Conservation (phyloP, 2,888 invertebrate genomes). For the Sminthurinus aureus region DNA sequence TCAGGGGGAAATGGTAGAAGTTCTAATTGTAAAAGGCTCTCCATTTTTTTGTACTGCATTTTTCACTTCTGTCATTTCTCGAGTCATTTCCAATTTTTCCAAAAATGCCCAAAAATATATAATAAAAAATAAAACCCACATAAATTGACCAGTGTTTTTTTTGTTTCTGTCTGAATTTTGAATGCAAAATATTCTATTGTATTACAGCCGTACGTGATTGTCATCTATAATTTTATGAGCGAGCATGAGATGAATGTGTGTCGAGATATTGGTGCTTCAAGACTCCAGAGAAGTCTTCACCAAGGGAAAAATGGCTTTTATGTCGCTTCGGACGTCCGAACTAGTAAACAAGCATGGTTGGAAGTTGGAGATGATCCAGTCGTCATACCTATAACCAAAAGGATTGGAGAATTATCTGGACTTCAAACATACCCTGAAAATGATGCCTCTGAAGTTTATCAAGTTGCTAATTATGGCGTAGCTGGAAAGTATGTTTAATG, state of each 20-base stretch:
- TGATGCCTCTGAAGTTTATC: conserved; percentile 59
- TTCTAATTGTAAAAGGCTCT: too few species aligned
- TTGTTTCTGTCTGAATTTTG: too few species aligned
- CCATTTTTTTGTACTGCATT: too few species aligned
- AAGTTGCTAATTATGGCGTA: conserved; percentile 61
- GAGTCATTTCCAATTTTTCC: too few species aligned
- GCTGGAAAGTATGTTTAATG: conserved; percentile 61
- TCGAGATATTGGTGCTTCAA: conserved; percentile 56
- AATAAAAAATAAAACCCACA: too few species aligned
- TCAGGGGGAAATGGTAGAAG: too few species aligned
- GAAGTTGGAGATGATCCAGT: conserved; percentile 56
- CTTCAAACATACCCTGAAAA: conserved; percentile 57
- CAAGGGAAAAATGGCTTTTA: conserved; percentile 58
- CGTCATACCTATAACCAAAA: conserved; percentile 48
- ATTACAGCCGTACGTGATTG: conserved; percentile 58
- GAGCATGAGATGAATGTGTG: conserved; percentile 57
- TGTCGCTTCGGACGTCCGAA: conserved; percentile 60
- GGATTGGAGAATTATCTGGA: conserved; percentile 57
- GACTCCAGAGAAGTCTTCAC: conserved; percentile 58
- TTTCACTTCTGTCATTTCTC: too few species aligned
- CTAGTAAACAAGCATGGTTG: conserved; percentile 61
- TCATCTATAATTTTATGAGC: conserved; percentile 60
- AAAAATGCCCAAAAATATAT: too few species aligned
- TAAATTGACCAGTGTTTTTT: too few species aligned
- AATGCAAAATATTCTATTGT: too few species aligned